phyloP scores from a whole-genome alignment of 2,113 vertebrate species.

The Sclerurus mexicanus region DNA sequence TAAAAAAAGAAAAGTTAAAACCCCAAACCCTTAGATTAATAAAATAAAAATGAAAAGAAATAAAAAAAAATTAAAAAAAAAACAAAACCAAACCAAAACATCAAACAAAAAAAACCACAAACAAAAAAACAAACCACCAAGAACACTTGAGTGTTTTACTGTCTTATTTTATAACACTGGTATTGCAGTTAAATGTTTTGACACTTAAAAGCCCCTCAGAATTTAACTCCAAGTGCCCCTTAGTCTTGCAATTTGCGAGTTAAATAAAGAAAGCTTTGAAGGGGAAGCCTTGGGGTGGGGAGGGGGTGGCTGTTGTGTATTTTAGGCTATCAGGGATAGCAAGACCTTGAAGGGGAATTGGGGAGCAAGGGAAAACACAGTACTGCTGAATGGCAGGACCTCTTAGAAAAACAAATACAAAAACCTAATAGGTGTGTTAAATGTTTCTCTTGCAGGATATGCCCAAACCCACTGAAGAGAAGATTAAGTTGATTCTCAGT shows the following conservation, averaged over 20 bases:
- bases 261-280: neutral
- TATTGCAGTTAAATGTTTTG: neutral
- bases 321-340: neutral
- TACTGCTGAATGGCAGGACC: neutral
- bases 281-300: neutral
- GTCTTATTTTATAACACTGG: neutral
- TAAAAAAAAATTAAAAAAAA: no score
- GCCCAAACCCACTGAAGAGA: slow-evolving; percentile 91
- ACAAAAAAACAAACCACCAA: neutral
- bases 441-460: slow-evolving; percentile 79
- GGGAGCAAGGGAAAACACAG: neutral
- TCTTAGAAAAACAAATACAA: neutral
- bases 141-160: neutral
- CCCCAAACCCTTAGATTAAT: no score
- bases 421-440: neutral
- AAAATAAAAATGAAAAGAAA: neutral
- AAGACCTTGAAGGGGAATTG: neutral
- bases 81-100: neutral
- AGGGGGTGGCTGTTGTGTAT: neutral
- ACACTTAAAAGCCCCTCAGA: neutral
- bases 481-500: slow-evolving; percentile 92
- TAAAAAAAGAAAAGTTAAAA: neutral
- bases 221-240: neutral
- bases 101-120: neutral
- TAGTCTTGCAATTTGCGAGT: neutral